phyloP scores from a whole-genome alignment of 2,888 invertebrate genomes.

The Chymomyza caudatula region DNA sequence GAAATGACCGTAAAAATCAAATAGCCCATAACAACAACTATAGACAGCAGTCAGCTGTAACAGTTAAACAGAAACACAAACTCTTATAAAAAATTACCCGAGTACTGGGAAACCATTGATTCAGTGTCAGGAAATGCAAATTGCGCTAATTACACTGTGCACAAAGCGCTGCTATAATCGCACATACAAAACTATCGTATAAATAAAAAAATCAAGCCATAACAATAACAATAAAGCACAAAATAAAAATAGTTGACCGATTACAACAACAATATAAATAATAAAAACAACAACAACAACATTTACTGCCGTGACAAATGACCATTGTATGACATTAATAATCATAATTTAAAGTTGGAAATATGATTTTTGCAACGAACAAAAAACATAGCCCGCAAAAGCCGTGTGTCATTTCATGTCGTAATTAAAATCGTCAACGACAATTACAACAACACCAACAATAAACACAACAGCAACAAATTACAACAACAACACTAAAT shows the following conservation, averaged over 20 bases:
- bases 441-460: constrained; percentile 4
- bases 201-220: constrained; percentile 38
- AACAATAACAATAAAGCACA: constrained; percentile 5
- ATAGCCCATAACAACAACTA: not conserved
- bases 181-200: constrained; percentile 30
- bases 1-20: constrained; percentile 55
- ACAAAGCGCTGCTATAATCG: constrained; percentile 50
- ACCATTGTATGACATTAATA: constrained; percentile 68
- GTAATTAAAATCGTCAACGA: constrained; percentile 55
- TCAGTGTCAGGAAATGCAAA: constrained; percentile 68
- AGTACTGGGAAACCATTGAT: constrained; percentile 45
- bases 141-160: constrained; percentile 66
- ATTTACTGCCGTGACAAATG: constrained; percentile 56
- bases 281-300: constrained; percentile 3
- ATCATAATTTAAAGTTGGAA: constrained; percentile 57
- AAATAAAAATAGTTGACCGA: constrained; percentile 1
- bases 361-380: constrained; percentile 51
- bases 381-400: constrained; percentile 50
- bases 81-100: not conserved
- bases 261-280: constrained; percentile 23
- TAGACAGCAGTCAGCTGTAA: not conserved
- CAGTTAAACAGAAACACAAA: not conserved
- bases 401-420: constrained; percentile 67
- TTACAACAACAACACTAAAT: constrained; percentile 20
- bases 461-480: constrained; percentile 2